phyloP scores from a whole-genome alignment of 2,888 invertebrate genomes.

The Sinodicranocentrus sp. region DNA sequence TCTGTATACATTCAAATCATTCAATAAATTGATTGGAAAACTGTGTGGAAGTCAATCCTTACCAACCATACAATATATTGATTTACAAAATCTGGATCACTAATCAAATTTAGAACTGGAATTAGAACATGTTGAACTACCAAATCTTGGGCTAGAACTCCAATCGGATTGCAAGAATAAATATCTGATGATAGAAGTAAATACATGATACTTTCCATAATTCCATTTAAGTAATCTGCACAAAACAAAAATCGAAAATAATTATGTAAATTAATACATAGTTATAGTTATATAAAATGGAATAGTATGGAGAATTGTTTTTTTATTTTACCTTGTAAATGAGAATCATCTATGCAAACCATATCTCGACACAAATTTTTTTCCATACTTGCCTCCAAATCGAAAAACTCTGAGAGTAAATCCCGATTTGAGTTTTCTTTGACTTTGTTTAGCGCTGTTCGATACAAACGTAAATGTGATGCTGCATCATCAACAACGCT shows the following conservation, averaged over 20 bases:
- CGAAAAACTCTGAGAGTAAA: conserved; percentile 90
- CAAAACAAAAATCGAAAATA: neutral
- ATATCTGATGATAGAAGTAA: conserved; percentile 90
- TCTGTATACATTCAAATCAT: too few relatives aligned
- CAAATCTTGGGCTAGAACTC: conserved; percentile 87
- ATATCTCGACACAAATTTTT: conserved; percentile 89
- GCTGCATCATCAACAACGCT: conserved; percentile 94
- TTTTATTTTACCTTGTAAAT: conserved; percentile 79
- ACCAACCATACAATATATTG: conserved; percentile 93
- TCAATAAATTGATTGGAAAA: neutral
- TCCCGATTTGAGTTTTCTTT: conserved; percentile 77
- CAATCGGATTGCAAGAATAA: conserved; percentile 89
- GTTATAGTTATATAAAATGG: neutral
- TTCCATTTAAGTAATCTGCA: conserved; percentile 88
- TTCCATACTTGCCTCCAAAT: conserved; percentile 92
- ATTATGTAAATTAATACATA: neutral
- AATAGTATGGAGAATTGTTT: too few relatives aligned
- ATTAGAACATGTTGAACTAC: conserved; percentile 86
- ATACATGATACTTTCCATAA: conserved; percentile 89
- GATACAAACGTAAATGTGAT: conserved; percentile 90
- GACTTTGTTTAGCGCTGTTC: conserved; percentile 84
- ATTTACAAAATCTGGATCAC: conserved; percentile 95
- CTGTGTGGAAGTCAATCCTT: conserved; percentile 79
- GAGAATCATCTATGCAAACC: conserved; percentile 85
- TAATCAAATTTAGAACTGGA: conserved; percentile 85